Percentiles rank a stretch among this genome's conserved stretches.
Evolutionary conservation across 2,113 vertebrate species (phyloP).

Genomic region (Opisthocomus hoazin): DNA sequence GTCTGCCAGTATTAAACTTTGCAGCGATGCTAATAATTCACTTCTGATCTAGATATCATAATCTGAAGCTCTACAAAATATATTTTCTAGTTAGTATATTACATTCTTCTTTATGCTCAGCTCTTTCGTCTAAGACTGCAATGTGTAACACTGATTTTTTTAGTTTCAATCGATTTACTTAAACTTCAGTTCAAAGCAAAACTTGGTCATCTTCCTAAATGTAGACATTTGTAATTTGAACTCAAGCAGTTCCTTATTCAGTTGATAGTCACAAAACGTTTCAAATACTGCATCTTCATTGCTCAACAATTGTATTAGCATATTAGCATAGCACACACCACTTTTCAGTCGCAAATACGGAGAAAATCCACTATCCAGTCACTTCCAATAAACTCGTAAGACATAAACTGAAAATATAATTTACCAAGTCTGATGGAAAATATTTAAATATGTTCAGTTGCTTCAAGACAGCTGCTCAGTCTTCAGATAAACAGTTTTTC

Average conservation of each 20-base stretch:
- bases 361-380: background rate
- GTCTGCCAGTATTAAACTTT: background rate
- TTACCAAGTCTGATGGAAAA: background rate
- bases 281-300: background rate
- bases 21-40: background rate
- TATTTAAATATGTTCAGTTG: background rate
- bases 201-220: background rate
- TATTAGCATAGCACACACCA: background rate
- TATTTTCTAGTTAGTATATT: background rate
- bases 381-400: background rate
- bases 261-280: background rate
- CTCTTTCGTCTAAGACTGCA: background rate
- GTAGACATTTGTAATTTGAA: background rate
- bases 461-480: background rate
- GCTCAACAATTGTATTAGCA: background rate
- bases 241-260: background rate
- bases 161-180: background rate
- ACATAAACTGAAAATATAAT: background rate
- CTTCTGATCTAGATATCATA: background rate
- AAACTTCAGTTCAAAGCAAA: background rate
- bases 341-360: background rate
- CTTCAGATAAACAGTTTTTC: background rate
- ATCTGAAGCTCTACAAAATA: background rate
- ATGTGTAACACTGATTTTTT: background rate
- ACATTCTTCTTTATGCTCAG: background rate